Evolutionary conservation across 2,113 vertebrate species (phyloP).

Genomic region (Takifugu flavidus): DNA sequence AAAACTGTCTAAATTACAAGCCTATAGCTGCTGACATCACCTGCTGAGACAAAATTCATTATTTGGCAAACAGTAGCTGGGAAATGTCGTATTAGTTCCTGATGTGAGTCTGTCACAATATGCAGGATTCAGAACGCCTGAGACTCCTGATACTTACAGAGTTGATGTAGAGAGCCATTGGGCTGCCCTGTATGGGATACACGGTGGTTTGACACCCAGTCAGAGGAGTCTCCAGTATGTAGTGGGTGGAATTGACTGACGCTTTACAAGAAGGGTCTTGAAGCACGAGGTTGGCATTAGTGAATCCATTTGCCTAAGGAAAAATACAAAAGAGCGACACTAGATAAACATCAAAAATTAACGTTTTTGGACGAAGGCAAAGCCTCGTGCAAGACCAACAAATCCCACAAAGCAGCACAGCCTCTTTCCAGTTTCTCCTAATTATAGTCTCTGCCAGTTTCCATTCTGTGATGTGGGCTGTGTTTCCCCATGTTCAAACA

Average conservation of each 20-base stretch:
- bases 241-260: conserved; percentile 86
- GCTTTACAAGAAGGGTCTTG: conserved; percentile 88
- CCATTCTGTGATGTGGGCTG: conserved; percentile 66
- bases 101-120: too few species aligned
- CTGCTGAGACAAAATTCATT: too few species aligned
- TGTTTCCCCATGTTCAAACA: conserved; percentile 12
- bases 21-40: too few species aligned
- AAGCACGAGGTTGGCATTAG: conserved; percentile 83
- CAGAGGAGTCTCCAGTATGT: conserved; percentile 84
- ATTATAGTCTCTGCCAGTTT: conserved; percentile 58
- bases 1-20: too few species aligned
- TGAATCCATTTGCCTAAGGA: conserved; percentile 77
- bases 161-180: conserved; percentile 82
- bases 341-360: conserved; percentile 34
- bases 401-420: conserved; percentile 44
- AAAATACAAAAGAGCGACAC: conserved; percentile 21
- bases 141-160: conserved; percentile 77
- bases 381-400: conserved; percentile 53
- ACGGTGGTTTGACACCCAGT: conserved; percentile 80
- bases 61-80: too few species aligned
- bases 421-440: conserved; percentile 44
- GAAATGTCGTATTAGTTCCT: too few species aligned
- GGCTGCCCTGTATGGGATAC: conserved; percentile 51
- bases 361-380: conserved; percentile 5
- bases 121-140: too few species aligned